Evolutionary conservation across 2,888 invertebrate species (phyloP), one percentile per base, ranked within the genome.

Genomic region (Oxycera nigricornis): DNA sequence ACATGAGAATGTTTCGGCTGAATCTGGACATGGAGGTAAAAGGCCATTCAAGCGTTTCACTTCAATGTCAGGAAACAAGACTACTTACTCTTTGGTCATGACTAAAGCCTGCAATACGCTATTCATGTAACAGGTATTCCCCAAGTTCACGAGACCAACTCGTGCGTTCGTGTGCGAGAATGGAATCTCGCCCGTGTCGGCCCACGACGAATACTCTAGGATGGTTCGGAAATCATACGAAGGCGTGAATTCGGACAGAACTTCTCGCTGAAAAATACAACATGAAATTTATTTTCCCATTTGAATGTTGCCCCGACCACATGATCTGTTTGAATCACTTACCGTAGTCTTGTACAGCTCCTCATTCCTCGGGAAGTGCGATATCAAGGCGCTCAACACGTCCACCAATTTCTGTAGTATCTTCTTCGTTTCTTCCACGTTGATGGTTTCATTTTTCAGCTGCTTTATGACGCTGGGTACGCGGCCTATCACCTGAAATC

Each of bases 91-190:
- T 82, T 90, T 91, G 28, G 94, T 94, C 89, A 94, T 92, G 73
- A 91, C 91, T 50, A 95, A 86, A 0, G 94, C 93, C 83, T 95
- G 95, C 75, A 95, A 85, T 1, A 94, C 91, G 82, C 94, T 94
- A 85, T 95, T 95, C 92, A 95, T 92, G 80, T 94, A 95, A 83
- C 95, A 95, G 0, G 95, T 95, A 81, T 95, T 95, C 30, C 95
- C 94, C 50, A 94, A 87, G 86, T 95, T 95, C 46, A 90, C 88
- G 24, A 95, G 87, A 1, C 95, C 95, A 2, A 93, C 92, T 31
- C 83, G 82, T 4, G 82, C 81, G 76, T 84, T 84, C 7, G 80
- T 79, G n/a, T 59, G 76, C 2, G 62, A 26, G 22, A 59, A 24
- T n/a, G 62, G 22, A 79, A 80, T 73, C 79, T 79, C 55, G 77